Base-by-base conservation (phyloP, 2,113 vertebrate species). In the Empidonax alnorum region DNA sequence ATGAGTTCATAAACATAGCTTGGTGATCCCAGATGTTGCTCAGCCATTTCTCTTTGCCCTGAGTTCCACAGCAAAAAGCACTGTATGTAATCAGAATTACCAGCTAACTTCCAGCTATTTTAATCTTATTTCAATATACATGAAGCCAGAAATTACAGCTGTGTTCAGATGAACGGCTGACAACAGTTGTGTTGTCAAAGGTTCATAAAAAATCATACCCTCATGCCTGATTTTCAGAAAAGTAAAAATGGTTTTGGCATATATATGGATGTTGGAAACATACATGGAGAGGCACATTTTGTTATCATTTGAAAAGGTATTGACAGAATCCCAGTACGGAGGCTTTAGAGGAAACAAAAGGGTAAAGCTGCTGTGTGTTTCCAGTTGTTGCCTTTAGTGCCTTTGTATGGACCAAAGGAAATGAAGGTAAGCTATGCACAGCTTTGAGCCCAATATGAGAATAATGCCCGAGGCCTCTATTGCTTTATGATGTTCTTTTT, bases 251-350 rank as follows among this genome's bases (percentile, higher is more conserved):
- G 1, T 66, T 83, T 62, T 42, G 55, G 15, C 33, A 85, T 67
- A 25, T 31, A 78, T 56, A 35, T 47, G 42, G 49, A 8, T 62
- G 10, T 56, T 75, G 69, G 49, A 72, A 78, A 41, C 2, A 0
- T 22, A 6, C 0, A 0, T 21, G 31, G n/a, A 41, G 6, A 22
- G 25, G 56, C 25, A 9, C 7, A 3, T 59, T 62, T 24, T 66
- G 22, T 35, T 78, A 20, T 3, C 9, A 2, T 46, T 82, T 52
- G 61, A 61, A 77, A 95, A 83, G 49, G 25, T 85, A 0, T 2
- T 52, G 56, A 33, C 61, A 52, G 72, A 80, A 24, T 37, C 50
- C 30, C 10, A 33, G 0, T 33, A 15, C 0, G 0, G n/a, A 82
- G 62, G 62, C 33, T 94, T 68, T 66, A 30, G 28, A 44, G 72